These are phyloP conservation scores for Ptychoptera albimana DNA, from an alignment of 2,888 invertebrate species.

Conservation along the genomic window DNA sequence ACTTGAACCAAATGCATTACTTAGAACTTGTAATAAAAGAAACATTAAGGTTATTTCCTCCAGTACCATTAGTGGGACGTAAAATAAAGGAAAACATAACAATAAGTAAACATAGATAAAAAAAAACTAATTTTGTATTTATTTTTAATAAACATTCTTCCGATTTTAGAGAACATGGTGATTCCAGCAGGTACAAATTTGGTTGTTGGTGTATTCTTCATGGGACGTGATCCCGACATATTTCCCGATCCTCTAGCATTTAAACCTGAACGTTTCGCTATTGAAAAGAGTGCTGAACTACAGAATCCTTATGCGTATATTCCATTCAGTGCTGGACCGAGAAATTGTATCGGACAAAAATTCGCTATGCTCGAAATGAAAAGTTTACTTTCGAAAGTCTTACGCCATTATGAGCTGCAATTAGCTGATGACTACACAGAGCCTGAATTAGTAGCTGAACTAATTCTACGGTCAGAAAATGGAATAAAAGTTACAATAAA, in stretches of 20 bases:
- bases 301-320: conserved; percentile 27
- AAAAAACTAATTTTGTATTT: no score
- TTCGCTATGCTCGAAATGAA: conserved; percentile 29
- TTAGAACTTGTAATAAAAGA: conserved; percentile 52
- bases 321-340: conserved; percentile 29
- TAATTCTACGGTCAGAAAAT: conserved; percentile 17
- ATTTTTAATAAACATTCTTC: neutral
- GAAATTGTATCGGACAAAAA: conserved; percentile 30
- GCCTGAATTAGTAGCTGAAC: conserved; percentile 22
- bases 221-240: conserved; percentile 19
- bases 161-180: conserved; percentile 14
- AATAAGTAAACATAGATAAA: conserved; percentile 31
- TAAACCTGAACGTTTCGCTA: conserved; percentile 28
- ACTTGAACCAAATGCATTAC: conserved; percentile 19
- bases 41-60: conserved; percentile 44
- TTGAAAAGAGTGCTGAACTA: conserved; percentile 20
- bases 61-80: conserved; percentile 45
- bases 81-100: conserved; percentile 33
- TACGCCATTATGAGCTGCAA: conserved; percentile 23
- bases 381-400: conserved; percentile 22
- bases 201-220: conserved; percentile 21
- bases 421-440: conserved; percentile 18
- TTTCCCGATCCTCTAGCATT: conserved; percentile 23
- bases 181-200: conserved; percentile 23
- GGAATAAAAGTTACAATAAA: neutral